Evolutionary conservation across 2,113 vertebrate species (phyloP).

Genomic region (Lepidiolamprologus cunningtoni): DNA sequence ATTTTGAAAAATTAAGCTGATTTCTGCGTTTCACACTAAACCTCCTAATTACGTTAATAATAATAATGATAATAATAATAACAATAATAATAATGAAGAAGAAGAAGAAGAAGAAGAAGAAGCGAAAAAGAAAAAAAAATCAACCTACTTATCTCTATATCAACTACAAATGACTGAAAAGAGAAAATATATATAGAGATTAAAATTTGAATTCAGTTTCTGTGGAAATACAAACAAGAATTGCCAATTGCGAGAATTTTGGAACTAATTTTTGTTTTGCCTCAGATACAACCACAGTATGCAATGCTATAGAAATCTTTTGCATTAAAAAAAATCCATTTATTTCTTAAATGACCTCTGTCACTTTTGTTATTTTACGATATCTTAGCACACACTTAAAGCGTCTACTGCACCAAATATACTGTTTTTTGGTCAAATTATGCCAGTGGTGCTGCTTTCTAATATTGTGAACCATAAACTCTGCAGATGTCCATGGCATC

Average conservation of each 20-base stretch:
- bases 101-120: not conserved
- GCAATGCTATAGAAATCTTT: not conserved
- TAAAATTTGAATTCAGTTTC: not conserved
- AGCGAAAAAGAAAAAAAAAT: not conserved
- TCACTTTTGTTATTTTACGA: not conserved
- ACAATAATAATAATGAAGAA: not conserved
- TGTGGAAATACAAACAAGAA: not conserved
- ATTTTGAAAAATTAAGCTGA: not conserved
- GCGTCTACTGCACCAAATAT: not conserved
- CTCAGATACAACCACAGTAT: not conserved
- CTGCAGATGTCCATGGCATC: constrained; percentile 20
- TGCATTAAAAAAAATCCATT: not conserved
- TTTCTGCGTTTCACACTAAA: not conserved
- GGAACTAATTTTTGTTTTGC: not conserved
- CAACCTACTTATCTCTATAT: not conserved
- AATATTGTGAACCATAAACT: not conserved
- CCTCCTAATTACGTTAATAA: not conserved
- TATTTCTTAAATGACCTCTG: not conserved
- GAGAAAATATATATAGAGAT: not conserved
- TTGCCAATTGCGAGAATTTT: not conserved
- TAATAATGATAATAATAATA: not conserved
- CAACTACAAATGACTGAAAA: not conserved
- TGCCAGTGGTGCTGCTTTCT: not conserved
- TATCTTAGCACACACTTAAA: not conserved
- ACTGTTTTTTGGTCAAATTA: not conserved